These are phyloP conservation scores for Forbesichthys agassizii DNA, from an alignment of 2,113 vertebrate genomes.

Conservation along the genomic window DNA sequence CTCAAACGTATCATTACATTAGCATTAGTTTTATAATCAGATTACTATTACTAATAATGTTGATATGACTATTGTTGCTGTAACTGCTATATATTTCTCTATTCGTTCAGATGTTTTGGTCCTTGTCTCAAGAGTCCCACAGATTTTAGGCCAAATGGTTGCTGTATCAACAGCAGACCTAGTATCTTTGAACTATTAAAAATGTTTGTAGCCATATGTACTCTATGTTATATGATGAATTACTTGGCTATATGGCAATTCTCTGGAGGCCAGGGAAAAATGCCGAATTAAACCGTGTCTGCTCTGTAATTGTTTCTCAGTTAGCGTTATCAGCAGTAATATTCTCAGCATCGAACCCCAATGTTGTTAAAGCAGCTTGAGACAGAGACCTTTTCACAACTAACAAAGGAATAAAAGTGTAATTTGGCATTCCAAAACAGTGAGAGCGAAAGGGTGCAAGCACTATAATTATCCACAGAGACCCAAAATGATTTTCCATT, in stretches of 20 bases:
- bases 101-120: not conserved
- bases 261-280: constrained; percentile 14
- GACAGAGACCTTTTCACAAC: constrained; percentile 38
- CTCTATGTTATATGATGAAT: not conserved
- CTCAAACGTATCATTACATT: no score
- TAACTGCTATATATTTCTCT: not conserved
- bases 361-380: constrained; percentile 48
- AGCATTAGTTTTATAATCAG: no score
- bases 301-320: constrained; percentile 46
- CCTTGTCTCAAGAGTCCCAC: not conserved
- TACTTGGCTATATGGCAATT: constrained; percentile 9
- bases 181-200: not conserved
- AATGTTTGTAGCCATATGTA: no score
- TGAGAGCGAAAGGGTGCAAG: constrained; percentile 28
- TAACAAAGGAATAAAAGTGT: no score
- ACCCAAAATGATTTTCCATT: constrained; percentile 32
- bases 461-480: constrained; percentile 13
- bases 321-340: constrained; percentile 41
- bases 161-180: not conserved
- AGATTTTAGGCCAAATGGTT: not conserved
- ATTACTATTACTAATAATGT: no score
- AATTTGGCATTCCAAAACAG: not conserved
- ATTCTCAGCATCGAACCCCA: constrained; percentile 47
- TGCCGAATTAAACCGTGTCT: constrained; percentile 4
- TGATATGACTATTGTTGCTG: no score